These are phyloP conservation scores for Thereva unica DNA, from an alignment of 2,888 invertebrate genomes.

Conservation along the genomic window DNA sequence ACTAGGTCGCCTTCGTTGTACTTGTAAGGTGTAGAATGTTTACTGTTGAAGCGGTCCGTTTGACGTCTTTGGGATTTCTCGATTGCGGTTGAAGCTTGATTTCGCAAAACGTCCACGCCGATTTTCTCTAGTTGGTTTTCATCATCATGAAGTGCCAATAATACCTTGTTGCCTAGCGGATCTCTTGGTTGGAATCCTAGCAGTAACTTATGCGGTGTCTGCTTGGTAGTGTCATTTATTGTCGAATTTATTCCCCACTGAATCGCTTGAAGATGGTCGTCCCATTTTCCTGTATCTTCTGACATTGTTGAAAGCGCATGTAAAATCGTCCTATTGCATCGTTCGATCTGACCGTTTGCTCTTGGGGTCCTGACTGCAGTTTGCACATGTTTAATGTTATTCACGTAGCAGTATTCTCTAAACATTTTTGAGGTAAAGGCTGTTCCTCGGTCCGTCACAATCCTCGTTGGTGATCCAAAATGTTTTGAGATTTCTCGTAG, in stretches of 20 bases:
- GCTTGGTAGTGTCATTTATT: not conserved
- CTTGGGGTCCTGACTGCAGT: conserved; percentile 43
- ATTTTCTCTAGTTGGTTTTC: not conserved
- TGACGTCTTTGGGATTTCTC: not conserved
- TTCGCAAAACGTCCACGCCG: not conserved
- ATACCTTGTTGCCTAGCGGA: not conserved
- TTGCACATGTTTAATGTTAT: conserved; percentile 45
- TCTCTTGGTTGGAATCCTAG: not conserved
- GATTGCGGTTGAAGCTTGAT: not conserved
- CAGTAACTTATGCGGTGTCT: not conserved
- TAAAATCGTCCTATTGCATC: conserved; percentile 3
- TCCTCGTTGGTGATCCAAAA: not conserved
- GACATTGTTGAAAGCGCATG: too few species aligned
- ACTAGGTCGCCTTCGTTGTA: conserved; percentile 20
- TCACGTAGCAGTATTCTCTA: conserved; percentile 29
- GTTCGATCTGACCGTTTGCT: conserved; percentile 44
- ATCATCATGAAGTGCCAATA: not conserved
- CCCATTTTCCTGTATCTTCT: not conserved
- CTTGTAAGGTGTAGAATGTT: conserved; percentile 3
- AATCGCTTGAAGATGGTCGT: not conserved
- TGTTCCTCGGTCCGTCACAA: conserved; percentile 24
- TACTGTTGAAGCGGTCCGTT: conserved; percentile 10
- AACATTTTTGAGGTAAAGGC: conserved; percentile 7
- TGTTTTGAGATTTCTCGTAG: not conserved
- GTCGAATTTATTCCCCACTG: not conserved